A percentile compares a stretch with the other conserved stretches of the same genome.
phyloP scores from a whole-genome alignment of 2,888 invertebrate species.

The Isoperla grammatica region DNA sequence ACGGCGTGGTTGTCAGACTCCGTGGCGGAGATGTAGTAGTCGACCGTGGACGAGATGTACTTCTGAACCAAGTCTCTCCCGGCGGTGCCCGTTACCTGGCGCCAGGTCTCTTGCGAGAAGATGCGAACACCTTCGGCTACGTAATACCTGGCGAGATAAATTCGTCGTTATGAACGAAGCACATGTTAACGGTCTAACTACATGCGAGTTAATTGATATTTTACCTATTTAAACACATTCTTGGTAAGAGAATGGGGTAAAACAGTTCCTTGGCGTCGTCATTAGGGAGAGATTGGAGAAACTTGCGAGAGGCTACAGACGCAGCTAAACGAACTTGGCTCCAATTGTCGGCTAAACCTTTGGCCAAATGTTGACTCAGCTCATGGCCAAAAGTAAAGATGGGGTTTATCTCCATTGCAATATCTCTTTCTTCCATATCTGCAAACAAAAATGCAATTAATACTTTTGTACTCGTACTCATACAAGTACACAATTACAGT shows the following conservation, averaged over 20 bases:
- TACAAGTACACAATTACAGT: neutral
- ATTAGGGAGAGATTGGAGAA: slow-evolving; percentile 43
- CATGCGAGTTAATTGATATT: neutral
- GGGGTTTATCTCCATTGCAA: slow-evolving; percentile 38
- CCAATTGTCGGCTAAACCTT: slow-evolving; percentile 51
- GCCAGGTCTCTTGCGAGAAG: slow-evolving; percentile 52
- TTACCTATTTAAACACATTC: slow-evolving; percentile 50
- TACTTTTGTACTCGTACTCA: neutral
- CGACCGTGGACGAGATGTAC: slow-evolving; percentile 44
- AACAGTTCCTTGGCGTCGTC: slow-evolving; percentile 42
- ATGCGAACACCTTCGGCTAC: slow-evolving; percentile 51
- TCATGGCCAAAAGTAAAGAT: slow-evolving; percentile 44
- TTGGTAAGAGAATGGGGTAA: slow-evolving; percentile 45
- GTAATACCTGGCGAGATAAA: slow-evolving; percentile 46
- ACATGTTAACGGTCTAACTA: too few species aligned
- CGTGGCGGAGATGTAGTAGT: slow-evolving; percentile 47
- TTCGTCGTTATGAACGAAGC: too few species aligned
- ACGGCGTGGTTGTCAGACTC: slow-evolving; percentile 51
- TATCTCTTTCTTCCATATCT: slow-evolving; percentile 33
- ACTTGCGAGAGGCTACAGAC: slow-evolving; percentile 47
- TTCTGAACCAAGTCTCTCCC: slow-evolving; percentile 46
- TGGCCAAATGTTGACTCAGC: slow-evolving; percentile 43
- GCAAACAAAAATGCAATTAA: too few species aligned
- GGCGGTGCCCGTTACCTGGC: slow-evolving; percentile 43
- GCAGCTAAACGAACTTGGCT: slow-evolving; percentile 50